Base-by-base conservation (phyloP, 1,140 invertebrate genomes). In the Dolichoris vasculosae region DNA sequence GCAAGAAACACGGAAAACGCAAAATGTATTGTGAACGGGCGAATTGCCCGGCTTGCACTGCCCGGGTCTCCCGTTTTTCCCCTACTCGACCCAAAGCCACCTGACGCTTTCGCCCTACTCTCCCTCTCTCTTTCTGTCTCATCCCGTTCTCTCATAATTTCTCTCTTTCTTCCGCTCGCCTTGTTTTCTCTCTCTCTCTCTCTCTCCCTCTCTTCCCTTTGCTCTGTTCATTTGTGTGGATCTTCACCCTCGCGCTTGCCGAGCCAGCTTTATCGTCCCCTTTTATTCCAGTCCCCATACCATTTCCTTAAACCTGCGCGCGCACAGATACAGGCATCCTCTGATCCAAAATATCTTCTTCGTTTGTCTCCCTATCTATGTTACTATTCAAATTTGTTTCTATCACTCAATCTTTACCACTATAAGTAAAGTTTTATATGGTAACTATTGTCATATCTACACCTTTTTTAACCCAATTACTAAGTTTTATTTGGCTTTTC, bases 21-120 rank as follows among this genome's bases (percentile, higher is more conserved):
- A 30, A 32, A 51, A 51, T 9, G 51, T 80, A 64, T 90, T 92
- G 91, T 90, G 87, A 88, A 91, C 92, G 90, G 91, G 89, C 91
- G 92, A 90, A 89, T 89, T 91, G 92, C 92, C 92, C 92, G 92
- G 91, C 92, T 92, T 91, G 90, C 88, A 93, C 92, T 93, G 92
- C 92, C 92, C 92, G 92, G 92, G 92, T 91, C 38, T 30, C 26
- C 59, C 35, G 55, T 91, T 92, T 88, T 89, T 88, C 89, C 81
- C 32, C 78, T 87, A n/a, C 32, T 64, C 48, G 32, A 46, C 79
- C 87, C 87, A 87, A 84, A 89, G 87, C 90, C 90, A 89, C 90
- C 89, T 90, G 88, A 87, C 88, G 81, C 86, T 85, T 82, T 43
- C 40, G 9, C 40, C 43, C 17, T 38, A 15, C 73, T 48, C 78